Percentiles rank a stretch among this genome's conserved stretches.
Evolutionary conservation across 2,888 invertebrate species (phyloP).

Genomic region (Herminia tarsipennalis): DNA sequence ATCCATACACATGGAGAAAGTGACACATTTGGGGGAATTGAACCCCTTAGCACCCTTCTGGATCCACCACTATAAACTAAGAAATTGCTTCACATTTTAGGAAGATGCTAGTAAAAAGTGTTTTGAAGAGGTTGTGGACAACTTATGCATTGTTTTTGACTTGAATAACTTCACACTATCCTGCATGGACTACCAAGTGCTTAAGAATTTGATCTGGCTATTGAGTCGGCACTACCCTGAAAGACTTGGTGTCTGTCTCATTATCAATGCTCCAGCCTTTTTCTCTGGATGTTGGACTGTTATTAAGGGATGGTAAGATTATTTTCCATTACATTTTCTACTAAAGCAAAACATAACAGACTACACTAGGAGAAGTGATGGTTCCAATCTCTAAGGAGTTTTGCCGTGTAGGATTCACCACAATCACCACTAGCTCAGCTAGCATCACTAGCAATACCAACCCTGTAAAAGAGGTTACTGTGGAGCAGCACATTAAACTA

Average conservation of each 20-base stretch:
- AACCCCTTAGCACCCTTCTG: no score
- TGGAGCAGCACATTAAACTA: no score
- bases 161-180: slow-evolving; percentile 89
- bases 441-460: no score
- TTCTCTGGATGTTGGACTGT: slow-evolving; percentile 93
- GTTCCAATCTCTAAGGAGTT: no score
- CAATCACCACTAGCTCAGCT: no score
- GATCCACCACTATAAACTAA: no score
- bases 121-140: slow-evolving; percentile 92
- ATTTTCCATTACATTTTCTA: background rate
- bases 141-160: slow-evolving; percentile 92
- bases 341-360: no score
- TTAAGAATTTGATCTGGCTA: slow-evolving; percentile 92
- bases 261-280: slow-evolving; percentile 90
- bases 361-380: no score
- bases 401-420: no score
- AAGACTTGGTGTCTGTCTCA: slow-evolving; percentile 90
- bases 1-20: no score
- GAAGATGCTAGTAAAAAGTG: slow-evolving; percentile 92
- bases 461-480: no score
- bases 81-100: slow-evolving; percentile 61
- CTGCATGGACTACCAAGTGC: slow-evolving; percentile 93
- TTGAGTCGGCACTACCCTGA: slow-evolving; percentile 92
- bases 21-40: no score
- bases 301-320: slow-evolving; percentile 89